Evolutionary conservation across 2,797 vertebrate species (phyloP), one percentile per base, ranked within the genome.

Genomic region (Pygocentrus nattereri): DNA sequence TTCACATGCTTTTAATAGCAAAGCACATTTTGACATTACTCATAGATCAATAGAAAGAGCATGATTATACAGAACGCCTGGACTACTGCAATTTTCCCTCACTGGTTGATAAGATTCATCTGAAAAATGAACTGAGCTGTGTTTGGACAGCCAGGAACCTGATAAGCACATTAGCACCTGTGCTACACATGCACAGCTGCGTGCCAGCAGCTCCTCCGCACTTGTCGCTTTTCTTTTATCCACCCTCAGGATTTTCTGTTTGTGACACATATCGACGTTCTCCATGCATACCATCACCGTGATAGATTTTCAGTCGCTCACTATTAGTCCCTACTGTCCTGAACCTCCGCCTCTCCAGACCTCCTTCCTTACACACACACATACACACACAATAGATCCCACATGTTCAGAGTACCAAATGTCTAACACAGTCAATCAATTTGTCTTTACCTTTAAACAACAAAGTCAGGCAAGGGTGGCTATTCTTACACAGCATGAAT

Each of bases 231-330:
- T 78, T 25, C 65, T 85, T n/a, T 85, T 79, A 81, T 81, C 78
- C 86, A 74, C 59, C 79, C 68, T 25, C 83, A 82, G 84, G 59
- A 25, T 73, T 81, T 73, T 81, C 61, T 79, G 54, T 82, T 72
- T 76, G 85, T 81, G 81, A 82, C 83, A 79, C 74, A 56, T 80
- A 87, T 87, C 38, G 79, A 87, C 77, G 4, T 85, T 72, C 73
- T 64, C 70, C 64, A 72, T 81, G 71, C 80, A 79, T 62, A 82
- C 69, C 61, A 82, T 76, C 84, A 80, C 77, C 44, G 31, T 84
- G 77, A 87, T 87, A 82, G 82, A 85, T 84, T 85, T 87, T 84
- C 77, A 85, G 76, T 85, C 84, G 49, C 58, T 75, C 41, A 31
- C 70, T 50, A 73, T 85, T 84, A 84, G 82, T 84, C 77, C 74